phyloP scores from a whole-genome alignment of 92 coral and sea anemone species.

The Epizoanthus scotinus region DNA sequence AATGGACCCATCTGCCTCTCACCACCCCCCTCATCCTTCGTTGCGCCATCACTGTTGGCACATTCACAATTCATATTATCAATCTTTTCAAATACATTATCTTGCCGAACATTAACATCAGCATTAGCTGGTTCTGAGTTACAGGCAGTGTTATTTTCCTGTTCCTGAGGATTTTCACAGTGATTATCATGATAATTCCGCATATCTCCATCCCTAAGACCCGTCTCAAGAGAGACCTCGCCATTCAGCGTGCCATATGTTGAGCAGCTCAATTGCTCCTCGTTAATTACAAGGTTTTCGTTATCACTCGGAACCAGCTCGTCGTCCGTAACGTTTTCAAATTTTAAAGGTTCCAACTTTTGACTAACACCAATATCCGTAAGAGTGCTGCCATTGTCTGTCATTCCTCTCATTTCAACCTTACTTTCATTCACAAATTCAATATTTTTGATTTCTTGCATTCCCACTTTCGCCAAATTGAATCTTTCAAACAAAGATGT shows the following conservation, averaged over 20 bases:
- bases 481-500: slow-evolving; percentile 77
- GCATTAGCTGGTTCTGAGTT: slow-evolving; percentile 13
- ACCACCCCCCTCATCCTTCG: slow-evolving; percentile 41
- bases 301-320: slow-evolving; percentile 69
- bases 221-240: neutral
- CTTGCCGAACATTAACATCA: slow-evolving; percentile 21
- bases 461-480: slow-evolving; percentile 46
- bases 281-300: slow-evolving; percentile 26
- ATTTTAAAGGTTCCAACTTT: slow-evolving; percentile 71
- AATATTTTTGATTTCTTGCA: slow-evolving; percentile 69
- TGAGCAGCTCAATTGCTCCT: neutral
- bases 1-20: slow-evolving; percentile 21
- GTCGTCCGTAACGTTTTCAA: slow-evolving; percentile 91
- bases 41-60: slow-evolving; percentile 48
- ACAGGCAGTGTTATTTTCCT: neutral
- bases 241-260: slow-evolving; percentile 27
- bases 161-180: neutral
- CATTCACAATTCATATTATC: slow-evolving; percentile 66
- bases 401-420: slow-evolving; percentile 62
- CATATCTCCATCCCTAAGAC: neutral
- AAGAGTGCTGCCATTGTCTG: slow-evolving; percentile 23
- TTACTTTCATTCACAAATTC: slow-evolving; percentile 86
- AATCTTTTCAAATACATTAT: slow-evolving; percentile 45
- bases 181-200: neutral
- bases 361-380: slow-evolving; percentile 51